Conservation (phyloP, 1,140 invertebrate genomes). For the Musca vetustissima region DNA sequence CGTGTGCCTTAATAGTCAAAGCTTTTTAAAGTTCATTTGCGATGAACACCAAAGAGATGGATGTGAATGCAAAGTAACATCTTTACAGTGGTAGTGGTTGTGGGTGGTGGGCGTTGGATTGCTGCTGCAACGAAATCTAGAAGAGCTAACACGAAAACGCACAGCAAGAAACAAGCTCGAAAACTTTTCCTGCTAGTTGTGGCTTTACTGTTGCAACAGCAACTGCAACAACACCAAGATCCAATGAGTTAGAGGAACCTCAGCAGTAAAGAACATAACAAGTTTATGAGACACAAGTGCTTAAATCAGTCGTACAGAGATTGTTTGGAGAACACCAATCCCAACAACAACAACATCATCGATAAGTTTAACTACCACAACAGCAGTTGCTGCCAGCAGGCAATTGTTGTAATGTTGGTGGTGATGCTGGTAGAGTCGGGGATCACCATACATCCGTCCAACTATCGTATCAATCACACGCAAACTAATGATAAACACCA, state of each 20-base stretch:
- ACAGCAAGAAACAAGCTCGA: neutral
- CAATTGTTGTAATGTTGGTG: too few relatives aligned
- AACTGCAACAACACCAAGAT: neutral
- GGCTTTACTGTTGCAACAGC: neutral
- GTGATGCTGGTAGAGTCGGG: too few relatives aligned
- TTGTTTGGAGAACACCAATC: neutral
- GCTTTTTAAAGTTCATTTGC: slow-evolving; percentile 22
- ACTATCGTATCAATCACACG: slow-evolving; percentile 17
- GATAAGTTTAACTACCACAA: too few relatives aligned
- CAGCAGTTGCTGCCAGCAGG: too few relatives aligned
- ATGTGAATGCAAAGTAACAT: slow-evolving; percentile 1
- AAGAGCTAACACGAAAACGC: neutral
- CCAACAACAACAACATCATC: neutral
- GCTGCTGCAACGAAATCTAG: too few relatives aligned
- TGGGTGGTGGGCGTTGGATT: too few relatives aligned
- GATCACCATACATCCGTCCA: neutral
- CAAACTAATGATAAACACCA: neutral
- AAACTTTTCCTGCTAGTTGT: neutral
- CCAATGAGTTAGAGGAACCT: neutral
- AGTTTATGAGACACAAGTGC: slow-evolving; percentile 19
- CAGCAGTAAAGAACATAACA: slow-evolving; percentile 7
- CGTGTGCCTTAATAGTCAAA: slow-evolving; percentile 18
- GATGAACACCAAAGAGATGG: slow-evolving; percentile 3
- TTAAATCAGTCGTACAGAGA: neutral
- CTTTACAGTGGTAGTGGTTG: too few relatives aligned